Evolutionary conservation across 2,797 vertebrate species (phyloP).

Genomic region (Peromyscus melanophrys): DNA sequence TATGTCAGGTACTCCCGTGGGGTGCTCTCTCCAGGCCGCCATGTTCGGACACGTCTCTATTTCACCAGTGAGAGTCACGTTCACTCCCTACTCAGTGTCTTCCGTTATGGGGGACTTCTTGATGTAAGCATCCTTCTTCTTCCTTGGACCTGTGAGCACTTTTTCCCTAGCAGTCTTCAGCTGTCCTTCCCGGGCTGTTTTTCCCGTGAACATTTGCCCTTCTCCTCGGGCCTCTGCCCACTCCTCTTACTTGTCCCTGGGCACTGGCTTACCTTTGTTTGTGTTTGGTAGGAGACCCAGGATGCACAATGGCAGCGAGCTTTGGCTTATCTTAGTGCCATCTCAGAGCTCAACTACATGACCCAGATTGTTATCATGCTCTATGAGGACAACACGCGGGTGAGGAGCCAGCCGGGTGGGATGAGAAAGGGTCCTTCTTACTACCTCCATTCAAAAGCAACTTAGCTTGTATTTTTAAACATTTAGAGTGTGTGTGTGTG

Average conservation of each 20-base stretch:
- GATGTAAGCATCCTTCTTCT: constrained; percentile 91
- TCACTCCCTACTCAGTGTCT: constrained; percentile 98
- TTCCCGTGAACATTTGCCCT: constrained; percentile 44
- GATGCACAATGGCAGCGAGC: constrained; percentile 99
- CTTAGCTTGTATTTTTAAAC: neutral
- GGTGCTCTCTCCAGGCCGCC: constrained; percentile 97
- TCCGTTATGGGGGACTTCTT: constrained; percentile 97
- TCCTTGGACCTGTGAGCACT: neutral
- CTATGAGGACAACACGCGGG: constrained; percentile 99
- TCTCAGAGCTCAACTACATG: constrained; percentile 99
- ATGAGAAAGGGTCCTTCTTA: neutral
- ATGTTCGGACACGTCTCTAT: constrained; percentile 97
- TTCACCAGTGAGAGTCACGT: constrained; percentile 99
- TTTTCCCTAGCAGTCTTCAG: neutral
- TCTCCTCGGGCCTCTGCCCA: neutral
- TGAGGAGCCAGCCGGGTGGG: constrained; percentile 82
- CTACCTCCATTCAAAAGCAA: neutral
- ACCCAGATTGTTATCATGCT: constrained; percentile 99
- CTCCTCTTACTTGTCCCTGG: constrained; percentile 57
- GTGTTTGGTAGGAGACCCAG: constrained; percentile 94
- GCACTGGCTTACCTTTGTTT: constrained; percentile 73
- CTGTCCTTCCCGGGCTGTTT: neutral
- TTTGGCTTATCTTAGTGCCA: constrained; percentile 98
- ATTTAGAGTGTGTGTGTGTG: neutral
- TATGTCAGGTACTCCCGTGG: constrained; percentile 96